Evolutionary conservation across 2,797 vertebrate species (phyloP).

Genomic region (Rhynchotus rufescens): DNA sequence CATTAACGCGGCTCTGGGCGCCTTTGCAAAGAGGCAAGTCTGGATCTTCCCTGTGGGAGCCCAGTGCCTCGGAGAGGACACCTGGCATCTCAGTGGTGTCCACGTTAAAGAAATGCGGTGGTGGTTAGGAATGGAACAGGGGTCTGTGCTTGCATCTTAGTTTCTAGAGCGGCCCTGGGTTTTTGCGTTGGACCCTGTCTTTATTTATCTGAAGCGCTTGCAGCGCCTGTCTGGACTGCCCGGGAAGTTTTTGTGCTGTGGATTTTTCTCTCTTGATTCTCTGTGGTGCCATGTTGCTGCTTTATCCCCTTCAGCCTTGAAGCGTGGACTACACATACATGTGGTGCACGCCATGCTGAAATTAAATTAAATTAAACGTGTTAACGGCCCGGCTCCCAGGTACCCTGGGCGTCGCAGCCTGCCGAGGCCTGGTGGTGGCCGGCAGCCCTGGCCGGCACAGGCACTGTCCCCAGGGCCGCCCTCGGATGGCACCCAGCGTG

Average conservation of each 20-base stretch:
- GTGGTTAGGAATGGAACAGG: no score
- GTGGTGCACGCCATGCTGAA: no score
- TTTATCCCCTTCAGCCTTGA: not conserved
- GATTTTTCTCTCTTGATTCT: not conserved
- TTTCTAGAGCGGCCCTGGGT: not conserved
- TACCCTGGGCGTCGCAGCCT: no score
- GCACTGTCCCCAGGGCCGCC: no score
- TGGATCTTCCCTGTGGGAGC: not conserved
- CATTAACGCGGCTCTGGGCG: no score
- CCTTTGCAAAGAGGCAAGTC: not conserved
- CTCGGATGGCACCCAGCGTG: no score
- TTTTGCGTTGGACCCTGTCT: not conserved
- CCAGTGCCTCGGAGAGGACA: not conserved
- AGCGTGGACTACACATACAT: no score
- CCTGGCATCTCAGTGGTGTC: not conserved
- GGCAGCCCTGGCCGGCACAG: no score
- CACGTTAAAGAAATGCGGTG: not conserved
- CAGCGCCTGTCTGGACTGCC: not conserved
- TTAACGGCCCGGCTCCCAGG: no score
- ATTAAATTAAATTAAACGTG: no score
- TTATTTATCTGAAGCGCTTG: not conserved
- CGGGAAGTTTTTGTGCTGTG: not conserved
- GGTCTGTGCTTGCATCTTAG: not conserved
- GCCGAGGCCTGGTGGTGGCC: no score
- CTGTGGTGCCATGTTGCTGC: not conserved